Percentiles rank a stretch among this genome's conserved stretches.
Conservation (phyloP, 2,797 vertebrate genomes). For the Chromobotia macracanthus region DNA sequence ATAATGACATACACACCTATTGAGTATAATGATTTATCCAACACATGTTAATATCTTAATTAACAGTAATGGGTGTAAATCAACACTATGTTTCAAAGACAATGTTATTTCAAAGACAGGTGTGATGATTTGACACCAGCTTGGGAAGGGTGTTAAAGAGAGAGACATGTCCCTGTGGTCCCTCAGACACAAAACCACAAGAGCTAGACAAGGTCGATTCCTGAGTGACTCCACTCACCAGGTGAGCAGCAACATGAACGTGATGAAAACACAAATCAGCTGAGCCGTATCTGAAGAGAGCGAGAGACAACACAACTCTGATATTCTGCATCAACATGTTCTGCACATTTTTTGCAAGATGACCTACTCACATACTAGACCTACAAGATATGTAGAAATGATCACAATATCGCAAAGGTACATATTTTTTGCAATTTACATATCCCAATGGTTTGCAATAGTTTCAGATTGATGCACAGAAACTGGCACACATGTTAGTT, state of each 20-base stretch:
- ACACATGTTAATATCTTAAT: too few species aligned
- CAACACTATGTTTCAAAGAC: background rate
- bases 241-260: conserved; percentile 79
- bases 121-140: conserved; percentile 63
- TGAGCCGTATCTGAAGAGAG: conserved; percentile 83
- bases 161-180: conserved; percentile 39
- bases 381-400: too few species aligned
- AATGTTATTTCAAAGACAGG: conserved; percentile 48
- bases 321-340: background rate
- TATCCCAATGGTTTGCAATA: too few species aligned
- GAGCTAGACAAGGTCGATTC: conserved; percentile 37
- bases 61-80: too few species aligned
- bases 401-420: too few species aligned
- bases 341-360: background rate
- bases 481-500: too few species aligned
- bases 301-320: conserved; percentile 4
- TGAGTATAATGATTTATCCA: too few species aligned
- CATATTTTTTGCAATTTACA: too few species aligned
- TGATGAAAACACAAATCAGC: conserved; percentile 94
- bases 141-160: conserved; percentile 60
- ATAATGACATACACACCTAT: too few species aligned
- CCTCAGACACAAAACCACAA: conserved; percentile 36
- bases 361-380: background rate
- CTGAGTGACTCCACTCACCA: conserved; percentile 80
- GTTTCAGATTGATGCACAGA: too few species aligned